Conservation (phyloP, 2,113 vertebrate genomes). For the Quiscalus mexicanus region DNA sequence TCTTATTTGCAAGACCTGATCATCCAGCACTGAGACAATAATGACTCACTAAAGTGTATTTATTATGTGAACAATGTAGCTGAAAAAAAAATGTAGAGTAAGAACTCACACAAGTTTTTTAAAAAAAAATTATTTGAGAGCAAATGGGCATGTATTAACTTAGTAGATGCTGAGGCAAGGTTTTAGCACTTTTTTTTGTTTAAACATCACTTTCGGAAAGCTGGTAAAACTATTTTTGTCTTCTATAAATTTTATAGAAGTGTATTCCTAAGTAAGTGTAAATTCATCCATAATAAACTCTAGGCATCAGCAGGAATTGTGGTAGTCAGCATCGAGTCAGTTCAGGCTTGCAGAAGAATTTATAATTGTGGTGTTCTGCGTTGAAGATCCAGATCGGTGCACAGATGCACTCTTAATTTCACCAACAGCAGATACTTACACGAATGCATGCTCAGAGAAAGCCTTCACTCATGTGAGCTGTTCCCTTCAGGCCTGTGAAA, state of each 20-base stretch:
- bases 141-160: background rate
- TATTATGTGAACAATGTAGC: background rate
- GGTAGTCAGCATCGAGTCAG: background rate
- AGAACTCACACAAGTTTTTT: background rate
- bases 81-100: background rate
- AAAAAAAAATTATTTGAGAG: background rate
- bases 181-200: background rate
- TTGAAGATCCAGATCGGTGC: background rate
- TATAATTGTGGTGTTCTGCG: rapidly evolving
- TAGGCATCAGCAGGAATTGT: background rate
- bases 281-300: background rate
- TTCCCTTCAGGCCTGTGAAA: background rate
- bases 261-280: background rate
- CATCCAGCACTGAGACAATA: background rate
- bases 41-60: background rate
- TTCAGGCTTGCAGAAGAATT: background rate
- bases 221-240: background rate
- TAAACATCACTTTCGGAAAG: background rate
- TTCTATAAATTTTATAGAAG: background rate
- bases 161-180: background rate
- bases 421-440: background rate
- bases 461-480: background rate
- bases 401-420: background rate
- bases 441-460: background rate
- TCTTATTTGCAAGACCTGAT: background rate